Evolutionary conservation across 2,888 invertebrate genomes (phyloP).

Genomic region (Drosophila mulleri): DNA sequence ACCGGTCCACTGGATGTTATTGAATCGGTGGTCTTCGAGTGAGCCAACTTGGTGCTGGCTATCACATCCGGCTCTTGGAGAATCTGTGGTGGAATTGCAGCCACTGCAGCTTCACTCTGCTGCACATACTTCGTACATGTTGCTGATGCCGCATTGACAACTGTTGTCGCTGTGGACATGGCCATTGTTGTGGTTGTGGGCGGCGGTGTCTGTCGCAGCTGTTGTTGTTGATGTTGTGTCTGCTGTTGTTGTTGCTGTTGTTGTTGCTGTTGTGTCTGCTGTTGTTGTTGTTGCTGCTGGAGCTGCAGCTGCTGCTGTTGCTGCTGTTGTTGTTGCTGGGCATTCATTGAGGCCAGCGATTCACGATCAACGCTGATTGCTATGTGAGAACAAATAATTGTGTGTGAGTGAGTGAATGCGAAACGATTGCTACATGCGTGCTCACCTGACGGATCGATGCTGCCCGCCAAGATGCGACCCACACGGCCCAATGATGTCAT

Average conservation of each 20-base stretch:
- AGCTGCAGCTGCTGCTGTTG: constrained; percentile 37
- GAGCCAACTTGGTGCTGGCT: constrained; percentile 92
- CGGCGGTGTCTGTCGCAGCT: constrained; percentile 59
- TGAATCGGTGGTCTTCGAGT: constrained; percentile 85
- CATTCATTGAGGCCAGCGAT: constrained; percentile 79
- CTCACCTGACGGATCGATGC: constrained; percentile 87
- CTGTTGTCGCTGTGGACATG: constrained; percentile 34
- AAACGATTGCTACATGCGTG: constrained; percentile 29
- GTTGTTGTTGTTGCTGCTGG: constrained; percentile 41
- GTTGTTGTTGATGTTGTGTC: constrained; percentile 32
- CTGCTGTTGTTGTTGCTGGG: constrained; percentile 74
- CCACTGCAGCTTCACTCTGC: neutral
- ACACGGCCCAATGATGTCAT: constrained; percentile 94
- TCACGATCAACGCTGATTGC: constrained; percentile 84
- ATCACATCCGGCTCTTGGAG: constrained; percentile 94
- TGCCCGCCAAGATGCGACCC: constrained; percentile 91
- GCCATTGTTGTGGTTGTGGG: constrained; percentile 27
- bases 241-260: constrained; percentile 37
- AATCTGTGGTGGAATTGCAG: constrained; percentile 63
- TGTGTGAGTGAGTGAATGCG: constrained; percentile 16
- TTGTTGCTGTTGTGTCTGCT: constrained; percentile 38
- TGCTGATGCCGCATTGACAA: constrained; percentile 35
- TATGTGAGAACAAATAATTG: constrained; percentile 32
- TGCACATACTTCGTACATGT: constrained; percentile 28
- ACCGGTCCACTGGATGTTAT: constrained; percentile 86